Conservation (phyloP, 2,888 invertebrate genomes). For the Melangyna quadrimaculata region DNA sequence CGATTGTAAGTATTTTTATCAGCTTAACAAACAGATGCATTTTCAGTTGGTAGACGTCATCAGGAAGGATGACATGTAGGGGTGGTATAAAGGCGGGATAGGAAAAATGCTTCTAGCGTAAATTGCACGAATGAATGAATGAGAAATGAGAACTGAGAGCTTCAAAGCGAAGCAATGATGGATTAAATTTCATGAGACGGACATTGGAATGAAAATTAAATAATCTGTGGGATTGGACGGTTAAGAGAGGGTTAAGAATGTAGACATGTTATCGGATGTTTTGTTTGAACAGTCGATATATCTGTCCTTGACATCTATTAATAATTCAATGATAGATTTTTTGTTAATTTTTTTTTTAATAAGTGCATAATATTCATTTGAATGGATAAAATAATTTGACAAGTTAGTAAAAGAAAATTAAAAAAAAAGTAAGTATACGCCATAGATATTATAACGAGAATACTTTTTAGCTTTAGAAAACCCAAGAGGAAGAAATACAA, state of each 20-base stretch:
- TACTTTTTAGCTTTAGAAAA: neutral
- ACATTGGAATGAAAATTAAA: conserved; percentile 2
- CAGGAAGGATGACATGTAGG: neutral
- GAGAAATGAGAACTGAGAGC: conserved; percentile 33
- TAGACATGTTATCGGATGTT: neutral
- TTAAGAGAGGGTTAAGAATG: neutral
- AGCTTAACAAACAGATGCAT: conserved; percentile 27
- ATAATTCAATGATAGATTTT: neutral
- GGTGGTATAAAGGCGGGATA: neutral
- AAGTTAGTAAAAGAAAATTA: neutral
- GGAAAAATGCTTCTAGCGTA: conserved; percentile 7
- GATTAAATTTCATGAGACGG: conserved; percentile 52
- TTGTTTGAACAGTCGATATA: neutral
- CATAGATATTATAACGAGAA: neutral
- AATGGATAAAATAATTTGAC: neutral
- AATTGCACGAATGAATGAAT: conserved; percentile 24
- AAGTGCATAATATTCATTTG: neutral
- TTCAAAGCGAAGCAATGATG: conserved; percentile 34
- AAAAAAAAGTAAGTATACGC: neutral
- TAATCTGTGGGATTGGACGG: conserved; percentile 3
- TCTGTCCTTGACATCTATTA: conserved; percentile 7
- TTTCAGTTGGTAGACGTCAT: neutral
- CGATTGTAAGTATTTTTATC: conserved; percentile 18
- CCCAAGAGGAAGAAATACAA: too few relatives aligned
- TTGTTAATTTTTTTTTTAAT: neutral